Evolutionary conservation across 1,140 invertebrate species (phyloP).

Genomic region (Metopolophium dirhodum): DNA sequence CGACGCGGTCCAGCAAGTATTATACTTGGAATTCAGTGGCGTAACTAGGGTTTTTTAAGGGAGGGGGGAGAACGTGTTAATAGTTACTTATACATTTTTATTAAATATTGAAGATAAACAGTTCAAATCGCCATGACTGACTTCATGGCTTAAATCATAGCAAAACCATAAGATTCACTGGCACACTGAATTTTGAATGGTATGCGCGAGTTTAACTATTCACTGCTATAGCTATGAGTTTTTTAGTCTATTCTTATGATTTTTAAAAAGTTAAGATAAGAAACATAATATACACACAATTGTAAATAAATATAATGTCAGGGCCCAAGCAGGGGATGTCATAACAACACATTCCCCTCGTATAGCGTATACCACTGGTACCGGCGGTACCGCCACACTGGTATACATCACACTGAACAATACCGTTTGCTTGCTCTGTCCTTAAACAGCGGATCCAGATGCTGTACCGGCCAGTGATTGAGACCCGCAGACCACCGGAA

Average conservation of each 20-base stretch:
- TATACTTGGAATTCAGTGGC: background rate
- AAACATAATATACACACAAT: no score
- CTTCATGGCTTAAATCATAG: background rate
- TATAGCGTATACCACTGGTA: no score
- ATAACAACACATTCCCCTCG: no score
- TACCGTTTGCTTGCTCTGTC: background rate
- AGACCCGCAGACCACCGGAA: constrained; percentile 58
- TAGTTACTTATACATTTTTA: background rate
- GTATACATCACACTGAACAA: background rate
- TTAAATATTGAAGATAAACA: no score
- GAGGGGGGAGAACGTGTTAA: background rate
- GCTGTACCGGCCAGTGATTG: constrained; percentile 72
- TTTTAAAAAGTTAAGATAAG: background rate
- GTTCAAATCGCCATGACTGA: no score
- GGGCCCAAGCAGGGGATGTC: no score
- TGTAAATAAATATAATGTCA: no score
- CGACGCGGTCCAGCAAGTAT: background rate
- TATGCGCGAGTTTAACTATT: background rate
- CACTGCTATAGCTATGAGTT: no score
- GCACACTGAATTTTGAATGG: background rate
- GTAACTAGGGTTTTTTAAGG: background rate
- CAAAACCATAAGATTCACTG: background rate
- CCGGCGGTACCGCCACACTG: no score
- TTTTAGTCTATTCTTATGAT: no score
- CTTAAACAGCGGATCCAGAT: constrained; percentile 74